phyloP scores from a whole-genome alignment of 2,113 vertebrate genomes.

The Heterotilapia buettikoferi region DNA sequence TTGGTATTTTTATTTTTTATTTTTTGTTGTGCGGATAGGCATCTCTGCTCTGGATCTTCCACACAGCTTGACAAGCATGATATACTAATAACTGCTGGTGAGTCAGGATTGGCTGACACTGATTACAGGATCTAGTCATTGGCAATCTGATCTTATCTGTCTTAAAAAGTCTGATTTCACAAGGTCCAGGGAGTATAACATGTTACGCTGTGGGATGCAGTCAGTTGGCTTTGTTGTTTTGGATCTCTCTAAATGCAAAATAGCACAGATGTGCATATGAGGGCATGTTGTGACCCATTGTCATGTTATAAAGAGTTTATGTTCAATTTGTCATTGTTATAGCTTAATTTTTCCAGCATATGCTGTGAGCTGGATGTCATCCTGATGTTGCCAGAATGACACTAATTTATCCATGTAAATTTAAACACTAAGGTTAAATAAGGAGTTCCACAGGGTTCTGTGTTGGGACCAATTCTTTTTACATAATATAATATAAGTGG shows the following conservation, averaged over 20 bases:
- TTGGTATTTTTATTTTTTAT: not conserved
- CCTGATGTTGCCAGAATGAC: not conserved
- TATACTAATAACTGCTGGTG: constrained; percentile 5
- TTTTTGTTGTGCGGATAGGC: not conserved
- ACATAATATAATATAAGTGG: not conserved
- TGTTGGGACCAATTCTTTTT: not conserved
- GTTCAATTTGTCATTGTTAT: not conserved
- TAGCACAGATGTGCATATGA: not conserved
- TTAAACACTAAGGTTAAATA: not conserved
- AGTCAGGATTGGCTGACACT: constrained; percentile 19
- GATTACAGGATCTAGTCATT: constrained; percentile 16
- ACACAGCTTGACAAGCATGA: not conserved
- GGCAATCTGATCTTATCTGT: not conserved
- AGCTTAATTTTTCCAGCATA: not conserved
- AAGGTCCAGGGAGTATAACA: not conserved
- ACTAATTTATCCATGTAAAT: not conserved
- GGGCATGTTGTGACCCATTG: not conserved
- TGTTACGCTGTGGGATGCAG: not conserved
- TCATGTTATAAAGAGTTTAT: not conserved
- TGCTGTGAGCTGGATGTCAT: not conserved
- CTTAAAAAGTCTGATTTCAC: constrained; percentile 1
- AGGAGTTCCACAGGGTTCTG: not conserved
- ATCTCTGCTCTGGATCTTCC: not conserved
- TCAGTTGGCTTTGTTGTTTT: not conserved
- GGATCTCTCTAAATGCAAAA: not conserved